Evolutionary conservation across 1,140 invertebrate species (phyloP).

Genomic region (Drosophila hydei): DNA sequence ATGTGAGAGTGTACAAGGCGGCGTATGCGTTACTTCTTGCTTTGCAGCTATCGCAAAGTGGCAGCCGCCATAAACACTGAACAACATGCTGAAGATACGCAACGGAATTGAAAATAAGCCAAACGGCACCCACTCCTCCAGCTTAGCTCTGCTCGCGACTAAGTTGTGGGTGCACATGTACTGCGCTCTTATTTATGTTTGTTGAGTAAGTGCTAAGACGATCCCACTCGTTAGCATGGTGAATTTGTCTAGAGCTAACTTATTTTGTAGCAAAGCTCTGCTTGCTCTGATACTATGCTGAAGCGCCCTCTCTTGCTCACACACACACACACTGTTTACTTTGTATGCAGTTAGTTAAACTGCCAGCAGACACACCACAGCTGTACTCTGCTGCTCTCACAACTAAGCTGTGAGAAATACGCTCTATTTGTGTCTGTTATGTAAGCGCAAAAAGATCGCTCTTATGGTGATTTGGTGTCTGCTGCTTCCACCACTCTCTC

Average conservation of each 20-base stretch:
- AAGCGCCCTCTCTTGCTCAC: too few species aligned
- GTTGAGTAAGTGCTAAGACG: not conserved
- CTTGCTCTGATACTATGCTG: too few species aligned
- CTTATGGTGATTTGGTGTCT: too few species aligned
- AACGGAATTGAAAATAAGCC: not conserved
- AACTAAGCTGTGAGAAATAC: too few species aligned
- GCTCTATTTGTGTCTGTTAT: too few species aligned
- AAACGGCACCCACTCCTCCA: not conserved
- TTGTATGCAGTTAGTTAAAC: too few species aligned
- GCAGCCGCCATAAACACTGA: slow-evolving; percentile 22
- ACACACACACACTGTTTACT: too few species aligned
- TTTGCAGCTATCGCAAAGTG: slow-evolving; percentile 29
- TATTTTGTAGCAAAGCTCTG: too few species aligned
- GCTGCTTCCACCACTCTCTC: too few species aligned
- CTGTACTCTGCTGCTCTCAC: too few species aligned
- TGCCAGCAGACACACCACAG: too few species aligned
- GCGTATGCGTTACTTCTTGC: slow-evolving; percentile 38
- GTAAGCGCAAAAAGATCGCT: too few species aligned
- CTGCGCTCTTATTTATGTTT: not conserved
- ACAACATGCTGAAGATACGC: not conserved
- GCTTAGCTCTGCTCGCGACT: not conserved
- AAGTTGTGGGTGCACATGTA: not conserved
- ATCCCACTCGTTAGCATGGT: not conserved
- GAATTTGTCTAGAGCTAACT: not conserved
- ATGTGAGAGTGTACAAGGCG: slow-evolving; percentile 32